Evolutionary conservation across 2,888 invertebrate genomes (phyloP).

Genomic region (Rhopalosiphum nymphaeae): DNA sequence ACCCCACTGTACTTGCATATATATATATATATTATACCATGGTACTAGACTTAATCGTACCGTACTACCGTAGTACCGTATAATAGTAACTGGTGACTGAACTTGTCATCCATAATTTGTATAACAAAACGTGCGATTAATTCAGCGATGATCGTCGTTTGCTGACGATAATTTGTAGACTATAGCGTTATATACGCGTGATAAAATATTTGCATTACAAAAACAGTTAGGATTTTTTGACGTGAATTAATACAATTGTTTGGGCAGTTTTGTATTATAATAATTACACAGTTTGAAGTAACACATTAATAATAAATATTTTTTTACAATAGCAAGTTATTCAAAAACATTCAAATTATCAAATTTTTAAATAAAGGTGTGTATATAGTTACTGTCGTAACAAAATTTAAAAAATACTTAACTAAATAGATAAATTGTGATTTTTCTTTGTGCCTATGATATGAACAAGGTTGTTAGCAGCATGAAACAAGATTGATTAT

Average conservation of each 20-base stretch:
- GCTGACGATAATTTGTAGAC: background rate
- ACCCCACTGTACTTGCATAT: background rate
- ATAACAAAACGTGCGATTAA: background rate
- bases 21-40: background rate
- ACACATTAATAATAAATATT: too few relatives aligned
- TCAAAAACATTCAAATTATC: too few relatives aligned
- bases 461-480: too few relatives aligned
- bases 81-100: too few relatives aligned
- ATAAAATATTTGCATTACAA: background rate
- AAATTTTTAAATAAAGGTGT: too few relatives aligned
- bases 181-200: background rate
- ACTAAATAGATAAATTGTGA: too few relatives aligned
- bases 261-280: background rate
- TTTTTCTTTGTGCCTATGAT: too few relatives aligned
- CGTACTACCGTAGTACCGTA: too few relatives aligned
- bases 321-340: too few relatives aligned
- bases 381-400: background rate
- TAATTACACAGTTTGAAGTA: too few relatives aligned
- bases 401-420: background rate
- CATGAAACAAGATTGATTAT: background rate
- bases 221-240: background rate
- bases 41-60: background rate
- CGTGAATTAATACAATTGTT: background rate
- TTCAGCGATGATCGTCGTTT: background rate
- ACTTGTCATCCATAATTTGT: background rate